Evolutionary conservation across 2,113 vertebrate species (phyloP).

Genomic region (Ictalurus furcatus): DNA sequence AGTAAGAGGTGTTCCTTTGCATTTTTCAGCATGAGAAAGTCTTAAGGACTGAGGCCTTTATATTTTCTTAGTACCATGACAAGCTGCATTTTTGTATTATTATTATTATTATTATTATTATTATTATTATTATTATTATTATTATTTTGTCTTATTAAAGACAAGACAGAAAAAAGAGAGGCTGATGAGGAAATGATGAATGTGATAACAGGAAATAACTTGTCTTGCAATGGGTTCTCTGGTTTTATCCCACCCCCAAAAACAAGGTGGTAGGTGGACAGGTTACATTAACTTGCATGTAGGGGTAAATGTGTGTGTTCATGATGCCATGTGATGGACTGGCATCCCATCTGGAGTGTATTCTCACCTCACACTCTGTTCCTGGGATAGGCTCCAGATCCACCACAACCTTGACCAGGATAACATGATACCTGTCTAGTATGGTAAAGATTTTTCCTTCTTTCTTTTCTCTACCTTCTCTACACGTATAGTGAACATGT

Average conservation of each 20-base stretch:
- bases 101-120: too few species aligned
- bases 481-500: not conserved
- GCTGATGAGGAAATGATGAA: not conserved
- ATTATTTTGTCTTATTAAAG: not conserved
- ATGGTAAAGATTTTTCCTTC: not conserved
- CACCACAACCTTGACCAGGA: not conserved
- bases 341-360: not conserved
- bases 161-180: not conserved
- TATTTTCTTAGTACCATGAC: not conserved
- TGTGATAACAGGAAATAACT: not conserved
- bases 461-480: not conserved
- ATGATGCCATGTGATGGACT: not conserved
- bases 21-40: not conserved
- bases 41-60: too few species aligned
- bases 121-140: too few species aligned
- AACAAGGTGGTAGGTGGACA: not conserved
- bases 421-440: not conserved
- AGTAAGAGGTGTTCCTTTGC: not conserved
- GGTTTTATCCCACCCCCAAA: too few species aligned
- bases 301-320: not conserved
- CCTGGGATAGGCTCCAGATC: not conserved
- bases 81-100: not conserved
- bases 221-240: not conserved
- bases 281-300: not conserved
- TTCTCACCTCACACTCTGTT: not conserved